Conservation (phyloP, 1,140 invertebrate species). For the Pseudachorutes palmiensis region DNA sequence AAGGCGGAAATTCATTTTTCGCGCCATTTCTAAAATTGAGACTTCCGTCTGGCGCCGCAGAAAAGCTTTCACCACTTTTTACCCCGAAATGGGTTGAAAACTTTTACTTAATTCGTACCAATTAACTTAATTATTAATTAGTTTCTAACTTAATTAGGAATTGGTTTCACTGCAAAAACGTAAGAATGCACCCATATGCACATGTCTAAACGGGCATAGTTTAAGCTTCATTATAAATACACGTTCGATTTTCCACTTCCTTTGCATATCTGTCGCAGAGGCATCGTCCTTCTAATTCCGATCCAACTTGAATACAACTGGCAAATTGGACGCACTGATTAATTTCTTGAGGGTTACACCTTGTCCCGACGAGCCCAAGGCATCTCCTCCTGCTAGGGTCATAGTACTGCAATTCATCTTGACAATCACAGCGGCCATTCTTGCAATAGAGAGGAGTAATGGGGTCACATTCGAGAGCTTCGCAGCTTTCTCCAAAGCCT, state of each 20-base stretch:
- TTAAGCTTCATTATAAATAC: slow-evolving; percentile 14
- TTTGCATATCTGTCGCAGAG: slow-evolving; percentile 26
- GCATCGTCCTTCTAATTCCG: slow-evolving; percentile 20
- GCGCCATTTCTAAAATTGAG: too few species aligned
- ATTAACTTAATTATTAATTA: too few species aligned
- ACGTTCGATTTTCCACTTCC: slow-evolving; percentile 25
- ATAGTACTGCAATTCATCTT: slow-evolving; percentile 17
- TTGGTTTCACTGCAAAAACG: too few species aligned
- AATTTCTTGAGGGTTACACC: slow-evolving; percentile 14
- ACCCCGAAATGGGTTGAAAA: too few species aligned
- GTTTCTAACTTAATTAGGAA: too few species aligned
- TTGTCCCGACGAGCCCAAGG: slow-evolving; percentile 19
- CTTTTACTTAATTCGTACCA: too few species aligned
- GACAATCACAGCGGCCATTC: slow-evolving; percentile 18
- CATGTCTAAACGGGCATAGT: not conserved
- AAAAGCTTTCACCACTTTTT: too few species aligned
- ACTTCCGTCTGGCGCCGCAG: too few species aligned
- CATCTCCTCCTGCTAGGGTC: slow-evolving; percentile 13
- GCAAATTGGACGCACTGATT: slow-evolving; percentile 20
- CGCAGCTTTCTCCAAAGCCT: slow-evolving; percentile 21
- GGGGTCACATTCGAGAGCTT: slow-evolving; percentile 20
- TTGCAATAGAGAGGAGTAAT: slow-evolving; percentile 19
- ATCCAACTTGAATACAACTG: slow-evolving; percentile 19
- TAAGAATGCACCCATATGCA: not conserved
- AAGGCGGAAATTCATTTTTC: too few species aligned